Conservation (phyloP, 1,140 invertebrate species). For the Rhizoglyphus robini region DNA sequence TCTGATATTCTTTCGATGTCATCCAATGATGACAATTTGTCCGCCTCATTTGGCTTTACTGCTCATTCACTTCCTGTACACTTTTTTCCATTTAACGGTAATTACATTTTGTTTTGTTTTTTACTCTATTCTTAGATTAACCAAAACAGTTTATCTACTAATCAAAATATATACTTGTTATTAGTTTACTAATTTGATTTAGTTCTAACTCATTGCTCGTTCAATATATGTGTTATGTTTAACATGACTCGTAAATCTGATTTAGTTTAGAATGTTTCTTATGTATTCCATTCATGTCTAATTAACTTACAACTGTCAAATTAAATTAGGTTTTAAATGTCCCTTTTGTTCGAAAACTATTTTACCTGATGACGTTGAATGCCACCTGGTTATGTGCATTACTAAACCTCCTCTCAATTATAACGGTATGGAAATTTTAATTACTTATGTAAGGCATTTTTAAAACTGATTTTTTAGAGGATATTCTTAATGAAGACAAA, state of each 20-base stretch:
- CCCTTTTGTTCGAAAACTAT: slow-evolving; percentile 96
- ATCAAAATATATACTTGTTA: too few species aligned
- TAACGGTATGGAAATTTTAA: slow-evolving; percentile 70
- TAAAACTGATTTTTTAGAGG: slow-evolving; percentile 52
- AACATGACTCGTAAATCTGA: neutral
- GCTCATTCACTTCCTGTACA: slow-evolving; percentile 75
- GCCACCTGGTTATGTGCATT: slow-evolving; percentile 96
- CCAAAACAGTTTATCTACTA: neutral
- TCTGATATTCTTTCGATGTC: slow-evolving; percentile 43
- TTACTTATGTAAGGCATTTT: slow-evolving; percentile 17
- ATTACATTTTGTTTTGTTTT: slow-evolving; percentile 32
- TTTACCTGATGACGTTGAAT: slow-evolving; percentile 91
- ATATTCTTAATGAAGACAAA: slow-evolving; percentile 84
- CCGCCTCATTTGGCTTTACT: slow-evolving; percentile 51
- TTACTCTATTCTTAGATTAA: neutral
- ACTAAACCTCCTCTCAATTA: slow-evolving; percentile 95
- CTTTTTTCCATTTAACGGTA: slow-evolving; percentile 78
- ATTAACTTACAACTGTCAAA: slow-evolving; percentile 16
- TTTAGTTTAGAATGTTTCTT: neutral
- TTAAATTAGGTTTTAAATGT: slow-evolving; percentile 76
- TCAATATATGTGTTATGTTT: too few species aligned
- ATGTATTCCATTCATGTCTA: neutral
- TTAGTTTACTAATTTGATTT: too few species aligned
- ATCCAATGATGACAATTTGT: slow-evolving; percentile 46
- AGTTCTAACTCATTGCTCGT: too few species aligned